Evolutionary conservation across 2,797 vertebrate genomes (phyloP).

Genomic region (Schizopygopsis malacanthus): DNA sequence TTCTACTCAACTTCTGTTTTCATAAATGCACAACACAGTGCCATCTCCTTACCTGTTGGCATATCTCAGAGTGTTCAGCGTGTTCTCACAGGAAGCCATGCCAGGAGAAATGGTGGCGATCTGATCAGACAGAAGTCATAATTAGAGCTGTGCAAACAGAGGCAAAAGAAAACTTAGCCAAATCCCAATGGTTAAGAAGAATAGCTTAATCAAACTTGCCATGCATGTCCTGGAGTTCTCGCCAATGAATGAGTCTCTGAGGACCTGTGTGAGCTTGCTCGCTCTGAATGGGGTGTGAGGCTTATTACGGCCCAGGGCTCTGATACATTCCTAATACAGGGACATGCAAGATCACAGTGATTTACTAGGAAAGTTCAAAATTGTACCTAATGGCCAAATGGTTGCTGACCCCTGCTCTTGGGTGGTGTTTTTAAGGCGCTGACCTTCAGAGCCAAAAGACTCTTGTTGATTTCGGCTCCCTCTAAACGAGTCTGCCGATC

Average conservation of each 20-base stretch:
- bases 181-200: neutral
- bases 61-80: slow-evolving; percentile 96
- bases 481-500: slow-evolving; percentile 88
- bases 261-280: slow-evolving; percentile 98
- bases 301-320: slow-evolving; percentile 96
- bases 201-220: slow-evolving; percentile 76
- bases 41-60: slow-evolving; percentile 90
- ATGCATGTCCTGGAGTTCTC: slow-evolving; percentile 98
- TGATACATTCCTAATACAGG: slow-evolving; percentile 88
- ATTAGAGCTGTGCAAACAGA: neutral
- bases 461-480: slow-evolving; percentile 92
- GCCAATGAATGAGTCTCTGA: slow-evolving; percentile 98
- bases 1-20: neutral
- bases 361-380: neutral
- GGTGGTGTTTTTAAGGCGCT: slow-evolving; percentile 45
- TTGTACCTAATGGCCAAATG: neutral
- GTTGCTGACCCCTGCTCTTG: neutral
- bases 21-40: slow-evolving; percentile 15
- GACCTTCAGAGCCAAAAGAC: slow-evolving; percentile 91
- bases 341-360: neutral
- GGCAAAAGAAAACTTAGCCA: neutral
- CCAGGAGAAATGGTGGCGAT: slow-evolving; percentile 98
- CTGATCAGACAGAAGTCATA: slow-evolving; percentile 67
- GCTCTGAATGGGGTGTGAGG: slow-evolving; percentile 97
- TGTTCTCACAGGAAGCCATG: slow-evolving; percentile 99